phyloP scores from a whole-genome alignment of 2,113 vertebrate genomes.

The Cricetomys ansorgei region DNA sequence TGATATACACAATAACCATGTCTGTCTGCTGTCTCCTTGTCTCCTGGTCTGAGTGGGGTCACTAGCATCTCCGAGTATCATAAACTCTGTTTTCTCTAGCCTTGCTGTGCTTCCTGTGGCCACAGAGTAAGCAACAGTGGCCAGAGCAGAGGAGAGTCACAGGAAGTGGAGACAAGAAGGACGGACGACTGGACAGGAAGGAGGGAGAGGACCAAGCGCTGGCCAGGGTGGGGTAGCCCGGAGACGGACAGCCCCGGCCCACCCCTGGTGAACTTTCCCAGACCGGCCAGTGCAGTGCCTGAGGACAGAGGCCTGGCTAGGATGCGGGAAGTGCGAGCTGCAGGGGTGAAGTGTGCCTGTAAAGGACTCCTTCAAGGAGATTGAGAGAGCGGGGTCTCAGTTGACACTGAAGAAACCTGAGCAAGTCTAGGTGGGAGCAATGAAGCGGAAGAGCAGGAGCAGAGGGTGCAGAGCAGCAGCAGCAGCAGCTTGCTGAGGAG shows the following conservation, averaged over 20 bases:
- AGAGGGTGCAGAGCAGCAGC: neutral
- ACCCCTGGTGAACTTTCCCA: neutral
- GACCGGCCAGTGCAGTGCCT: neutral
- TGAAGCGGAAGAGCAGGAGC: neutral
- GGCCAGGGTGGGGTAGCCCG: too few relatives aligned
- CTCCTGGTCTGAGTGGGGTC: neutral
- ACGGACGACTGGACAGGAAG: too few relatives aligned
- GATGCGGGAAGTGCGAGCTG: neutral
- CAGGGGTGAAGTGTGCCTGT: neutral
- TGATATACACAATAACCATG: neutral
- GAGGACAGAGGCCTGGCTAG: neutral
- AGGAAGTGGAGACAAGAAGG: too few relatives aligned
- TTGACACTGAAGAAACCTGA: conserved; percentile 51
- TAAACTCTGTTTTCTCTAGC: neutral
- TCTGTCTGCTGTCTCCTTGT: neutral
- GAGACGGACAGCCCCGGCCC: neutral
- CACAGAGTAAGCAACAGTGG: neutral
- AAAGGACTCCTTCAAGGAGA: neutral
- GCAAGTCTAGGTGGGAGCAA: neutral
- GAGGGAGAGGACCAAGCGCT: too few relatives aligned
- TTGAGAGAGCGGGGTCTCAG: neutral
- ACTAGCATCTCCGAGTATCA: neutral
- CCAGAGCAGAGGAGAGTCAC: neutral
- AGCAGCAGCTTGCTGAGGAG: neutral
- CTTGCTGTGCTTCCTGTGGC: neutral